Percentiles rank a stretch among this genome's conserved stretches.
Evolutionary conservation across 2,797 vertebrate species (phyloP).

Genomic region (Phalloptychus januarius): DNA sequence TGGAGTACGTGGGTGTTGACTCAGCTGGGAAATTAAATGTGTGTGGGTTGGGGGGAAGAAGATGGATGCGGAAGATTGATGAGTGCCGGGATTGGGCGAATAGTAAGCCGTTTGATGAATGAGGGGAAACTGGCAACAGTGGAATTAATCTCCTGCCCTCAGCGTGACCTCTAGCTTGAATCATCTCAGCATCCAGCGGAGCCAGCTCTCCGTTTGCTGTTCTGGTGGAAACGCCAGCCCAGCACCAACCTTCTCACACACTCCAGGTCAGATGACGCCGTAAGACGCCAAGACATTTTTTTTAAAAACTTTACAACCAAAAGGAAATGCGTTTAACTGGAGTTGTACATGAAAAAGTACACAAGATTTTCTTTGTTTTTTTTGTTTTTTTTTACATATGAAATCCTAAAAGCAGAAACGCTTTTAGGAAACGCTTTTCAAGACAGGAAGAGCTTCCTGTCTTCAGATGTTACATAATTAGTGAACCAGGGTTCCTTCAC

Average conservation of each 20-base stretch:
- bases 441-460: too few relatives aligned
- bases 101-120: constrained; percentile 82
- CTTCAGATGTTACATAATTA: background rate
- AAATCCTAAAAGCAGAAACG: too few relatives aligned
- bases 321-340: background rate
- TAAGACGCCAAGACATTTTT: background rate
- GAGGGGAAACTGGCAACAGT: constrained; percentile 81
- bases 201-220: constrained; percentile 33
- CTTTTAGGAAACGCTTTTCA: too few relatives aligned
- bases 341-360: background rate
- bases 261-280: constrained; percentile 7
- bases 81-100: constrained; percentile 71
- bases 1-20: constrained; percentile 82
- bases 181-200: constrained; percentile 41
- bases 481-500: background rate
- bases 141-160: constrained; percentile 80
- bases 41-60: constrained; percentile 36
- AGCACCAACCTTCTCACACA: constrained; percentile 13
- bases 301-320: background rate
- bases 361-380: background rate
- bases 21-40: constrained; percentile 79
- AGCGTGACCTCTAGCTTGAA: constrained; percentile 69
- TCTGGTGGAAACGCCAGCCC: constrained; percentile 24
- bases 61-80: constrained; percentile 77
- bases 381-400: background rate